Evolutionary conservation across 2,797 vertebrate genomes (phyloP), one percentile per base, ranked within the genome.

Genomic region (Mastacembelus armatus): DNA sequence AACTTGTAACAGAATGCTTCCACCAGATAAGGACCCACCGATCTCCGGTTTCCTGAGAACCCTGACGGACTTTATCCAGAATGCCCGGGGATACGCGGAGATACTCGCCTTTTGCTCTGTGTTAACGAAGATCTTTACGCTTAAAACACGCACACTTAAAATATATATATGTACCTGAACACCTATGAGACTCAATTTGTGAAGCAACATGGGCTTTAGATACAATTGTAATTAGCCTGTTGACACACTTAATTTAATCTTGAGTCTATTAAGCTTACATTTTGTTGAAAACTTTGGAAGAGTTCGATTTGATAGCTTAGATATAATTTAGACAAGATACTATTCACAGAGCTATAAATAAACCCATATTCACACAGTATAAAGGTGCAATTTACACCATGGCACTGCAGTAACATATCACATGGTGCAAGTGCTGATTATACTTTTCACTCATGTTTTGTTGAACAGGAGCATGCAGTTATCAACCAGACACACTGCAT

Each of bases 251-350:
- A 51, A 64, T 76, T 50, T 29, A 50, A 66, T 71, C 52, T 65
- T 57, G 22, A 49, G n/a, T 62, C 22, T 49, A 24, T 24, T 65
- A 51, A 48, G 63, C 51, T 65, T 21, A 66, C 40, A 56, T 62
- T 71, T 39, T 38, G 39, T 56, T 60, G 22, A 11, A 38, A 27
- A 19, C 16, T 47, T 62, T 56, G 22, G n/a, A 15, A 42, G 29
- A 15, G 26, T 51, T 67, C 70, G 24, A 70, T 33, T 74, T 56
- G 18, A 52, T 26, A 68, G 21, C 57, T 52, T 26, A 69, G 59
- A 75, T 66, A 67, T 69, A 16, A 72, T 78, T 78, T 57, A 71
- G 67, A 72, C 71, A 65, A 61, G 16, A 68, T 12, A 32, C 26
- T 39, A 58, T 54, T 2, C 18, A 21, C 6, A 42, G 43, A 64